A percentile compares a stretch with the other conserved stretches of the same genome.
phyloP scores from a whole-genome alignment of 37 sponge, comb jelly and placozoan species.

The Tethya wilhelma region DNA sequence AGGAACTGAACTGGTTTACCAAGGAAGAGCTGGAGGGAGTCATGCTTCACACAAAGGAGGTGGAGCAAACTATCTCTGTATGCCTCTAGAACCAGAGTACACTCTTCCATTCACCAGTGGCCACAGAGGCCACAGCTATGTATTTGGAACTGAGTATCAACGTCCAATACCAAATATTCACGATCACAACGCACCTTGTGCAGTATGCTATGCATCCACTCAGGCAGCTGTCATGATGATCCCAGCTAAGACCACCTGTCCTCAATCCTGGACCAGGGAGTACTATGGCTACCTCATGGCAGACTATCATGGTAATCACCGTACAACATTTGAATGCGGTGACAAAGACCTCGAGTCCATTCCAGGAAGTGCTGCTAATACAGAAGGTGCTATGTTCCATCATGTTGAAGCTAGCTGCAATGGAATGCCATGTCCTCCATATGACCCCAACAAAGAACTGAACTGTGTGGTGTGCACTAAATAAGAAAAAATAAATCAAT shows the following conservation, averaged over 20 bases:
- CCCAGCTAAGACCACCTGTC: constrained; percentile 35
- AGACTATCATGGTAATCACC: neutral
- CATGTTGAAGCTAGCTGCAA: constrained; percentile 35
- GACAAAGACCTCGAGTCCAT: constrained; percentile 29
- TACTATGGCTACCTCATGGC: constrained; percentile 59
- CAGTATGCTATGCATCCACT: constrained; percentile 37
- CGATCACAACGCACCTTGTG: constrained; percentile 54
- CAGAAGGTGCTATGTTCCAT: constrained; percentile 41
- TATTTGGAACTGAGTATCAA: constrained; percentile 57
- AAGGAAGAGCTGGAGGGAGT: too few relatives aligned
- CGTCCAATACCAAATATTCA: neutral
- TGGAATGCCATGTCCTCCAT: constrained; percentile 52
- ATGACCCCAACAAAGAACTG: constrained; percentile 31
- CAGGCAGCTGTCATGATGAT: constrained; percentile 28
- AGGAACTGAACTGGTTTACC: too few relatives aligned
- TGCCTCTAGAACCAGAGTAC: constrained; percentile 40
- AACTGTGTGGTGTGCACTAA: constrained; percentile 63
- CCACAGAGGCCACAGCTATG: neutral
- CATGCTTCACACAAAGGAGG: too few relatives aligned
- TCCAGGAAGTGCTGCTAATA: constrained; percentile 22
- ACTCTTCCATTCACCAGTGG: constrained; percentile 7
- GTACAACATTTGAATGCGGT: constrained; percentile 41
- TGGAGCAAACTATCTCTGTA: constrained; percentile 25
- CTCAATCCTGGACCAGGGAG: constrained; percentile 44
- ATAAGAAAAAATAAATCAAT: too few relatives aligned